Percentiles rank a stretch among this genome's conserved stretches.
Conservation (phyloP, 2,113 vertebrate genomes). For the Vanacampus margaritifer region DNA sequence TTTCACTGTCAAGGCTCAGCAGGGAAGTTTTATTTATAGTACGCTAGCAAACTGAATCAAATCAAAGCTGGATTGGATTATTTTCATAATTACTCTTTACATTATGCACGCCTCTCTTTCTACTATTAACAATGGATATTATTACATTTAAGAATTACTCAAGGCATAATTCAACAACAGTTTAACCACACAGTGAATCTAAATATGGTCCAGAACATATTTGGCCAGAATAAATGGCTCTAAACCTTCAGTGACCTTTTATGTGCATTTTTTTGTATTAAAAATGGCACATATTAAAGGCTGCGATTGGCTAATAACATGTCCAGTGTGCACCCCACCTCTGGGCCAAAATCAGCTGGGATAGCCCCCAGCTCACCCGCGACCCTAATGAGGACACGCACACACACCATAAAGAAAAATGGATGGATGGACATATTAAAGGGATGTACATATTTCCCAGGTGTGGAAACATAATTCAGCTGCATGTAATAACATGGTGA, state of each 20-base stretch:
- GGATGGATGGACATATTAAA: conserved; percentile 1
- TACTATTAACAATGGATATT: not conserved
- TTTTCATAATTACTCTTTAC: conserved; percentile 4
- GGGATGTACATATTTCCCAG: conserved; percentile 48
- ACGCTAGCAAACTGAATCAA: conserved; percentile 19
- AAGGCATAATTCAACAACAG: conserved; percentile 9
- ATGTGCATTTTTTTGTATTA: conserved; percentile 45
- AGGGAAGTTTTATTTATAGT: conserved; percentile 47
- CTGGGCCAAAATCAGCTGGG: not conserved
- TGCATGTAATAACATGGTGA: conserved; percentile 11
- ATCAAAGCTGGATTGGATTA: conserved; percentile 21
- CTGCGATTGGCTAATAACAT: not conserved
- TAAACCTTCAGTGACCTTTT: conserved; percentile 35
- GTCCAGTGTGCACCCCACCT: not conserved
- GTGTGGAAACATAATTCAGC: conserved; percentile 29
- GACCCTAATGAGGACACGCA: not conserved
- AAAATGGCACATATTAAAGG: conserved; percentile 11
- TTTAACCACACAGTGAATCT: not conserved
- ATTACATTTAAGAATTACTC: not conserved
- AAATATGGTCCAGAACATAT: not conserved
- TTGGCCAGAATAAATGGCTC: conserved; percentile 8
- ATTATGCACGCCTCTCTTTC: not conserved
- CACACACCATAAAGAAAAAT: not conserved
- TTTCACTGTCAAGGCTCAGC: conserved; percentile 43
- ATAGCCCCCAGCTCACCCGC: not conserved